Conservation (phyloP, 2,797 vertebrate species). For the Pogoniulus pusillus region DNA sequence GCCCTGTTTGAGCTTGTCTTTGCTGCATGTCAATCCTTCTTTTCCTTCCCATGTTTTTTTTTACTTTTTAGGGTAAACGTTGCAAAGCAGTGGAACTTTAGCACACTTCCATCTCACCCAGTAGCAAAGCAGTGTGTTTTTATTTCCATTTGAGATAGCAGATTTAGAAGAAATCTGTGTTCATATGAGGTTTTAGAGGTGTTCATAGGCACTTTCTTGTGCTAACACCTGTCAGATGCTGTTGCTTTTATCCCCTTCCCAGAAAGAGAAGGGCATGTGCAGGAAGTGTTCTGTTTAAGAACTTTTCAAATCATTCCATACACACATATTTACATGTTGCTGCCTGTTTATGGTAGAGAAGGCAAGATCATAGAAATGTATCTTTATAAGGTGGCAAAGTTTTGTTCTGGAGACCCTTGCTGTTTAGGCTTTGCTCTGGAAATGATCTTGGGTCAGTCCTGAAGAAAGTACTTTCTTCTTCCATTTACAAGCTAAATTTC, state of each 20-base stretch:
- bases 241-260: constrained; percentile 28
- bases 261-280: not conserved
- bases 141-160: not conserved
- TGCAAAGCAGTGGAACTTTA: not conserved
- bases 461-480: not conserved
- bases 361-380: not conserved
- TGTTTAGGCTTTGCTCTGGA: not conserved
- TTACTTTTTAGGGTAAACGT: not conserved
- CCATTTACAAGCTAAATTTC: not conserved
- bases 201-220: not conserved
- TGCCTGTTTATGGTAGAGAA: not conserved
- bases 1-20: constrained; percentile 37
- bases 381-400: not conserved
- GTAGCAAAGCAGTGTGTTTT: not conserved
- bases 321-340: not conserved
- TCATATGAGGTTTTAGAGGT: not conserved
- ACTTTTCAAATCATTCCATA: not conserved
- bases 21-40: not conserved
- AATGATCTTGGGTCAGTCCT: not conserved
- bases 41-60: not conserved
- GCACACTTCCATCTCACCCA: not conserved
- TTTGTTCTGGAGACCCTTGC: not conserved
- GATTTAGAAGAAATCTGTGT: not conserved
- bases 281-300: constrained; percentile 29
- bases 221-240: not conserved